phyloP scores from a whole-genome alignment of 2,113 vertebrate genomes.

The Stegastes partitus region DNA sequence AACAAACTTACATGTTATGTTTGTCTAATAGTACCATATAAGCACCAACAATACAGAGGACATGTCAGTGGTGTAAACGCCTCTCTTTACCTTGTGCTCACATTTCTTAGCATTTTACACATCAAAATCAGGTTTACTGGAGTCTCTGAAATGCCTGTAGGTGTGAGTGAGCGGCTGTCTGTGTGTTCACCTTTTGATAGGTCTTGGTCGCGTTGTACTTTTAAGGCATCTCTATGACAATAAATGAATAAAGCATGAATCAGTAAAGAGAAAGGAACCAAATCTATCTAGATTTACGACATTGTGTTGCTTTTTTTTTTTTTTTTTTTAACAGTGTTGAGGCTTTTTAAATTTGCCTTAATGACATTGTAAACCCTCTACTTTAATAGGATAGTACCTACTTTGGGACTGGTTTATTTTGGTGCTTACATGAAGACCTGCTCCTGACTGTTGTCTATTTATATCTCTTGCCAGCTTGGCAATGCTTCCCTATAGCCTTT shows the following conservation, averaged over 20 bases:
- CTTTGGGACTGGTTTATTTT: constrained; percentile 63
- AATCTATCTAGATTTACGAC: background rate
- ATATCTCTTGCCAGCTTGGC: constrained; percentile 77
- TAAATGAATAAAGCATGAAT: background rate
- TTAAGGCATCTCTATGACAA: constrained; percentile 15
- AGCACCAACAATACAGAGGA: constrained; percentile 9
- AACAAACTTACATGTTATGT: constrained; percentile 1
- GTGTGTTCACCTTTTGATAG: constrained; percentile 33
- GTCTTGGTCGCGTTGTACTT: constrained; percentile 19
- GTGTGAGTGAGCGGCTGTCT: constrained; percentile 45
- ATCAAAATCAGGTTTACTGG: constrained; percentile 51
- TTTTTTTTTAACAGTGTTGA: constrained; percentile 6
- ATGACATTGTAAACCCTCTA: constrained; percentile 48
- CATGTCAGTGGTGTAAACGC: background rate
- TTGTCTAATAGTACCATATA: constrained; percentile 15
- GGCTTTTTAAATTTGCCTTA: constrained; percentile 40
- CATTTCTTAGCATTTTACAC: constrained; percentile 29
- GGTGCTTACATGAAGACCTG: constrained; percentile 62
- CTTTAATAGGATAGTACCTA: constrained; percentile 38
- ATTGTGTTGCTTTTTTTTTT: background rate
- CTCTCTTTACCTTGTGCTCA: constrained; percentile 11
- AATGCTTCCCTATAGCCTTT: constrained; percentile 73
- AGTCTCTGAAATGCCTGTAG: constrained; percentile 46
- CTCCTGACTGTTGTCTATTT: constrained; percentile 72
- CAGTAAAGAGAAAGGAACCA: constrained; percentile 6